Evolutionary conservation across 2,113 vertebrate species (phyloP).

Genomic region (Phylloscopus trochilus): DNA sequence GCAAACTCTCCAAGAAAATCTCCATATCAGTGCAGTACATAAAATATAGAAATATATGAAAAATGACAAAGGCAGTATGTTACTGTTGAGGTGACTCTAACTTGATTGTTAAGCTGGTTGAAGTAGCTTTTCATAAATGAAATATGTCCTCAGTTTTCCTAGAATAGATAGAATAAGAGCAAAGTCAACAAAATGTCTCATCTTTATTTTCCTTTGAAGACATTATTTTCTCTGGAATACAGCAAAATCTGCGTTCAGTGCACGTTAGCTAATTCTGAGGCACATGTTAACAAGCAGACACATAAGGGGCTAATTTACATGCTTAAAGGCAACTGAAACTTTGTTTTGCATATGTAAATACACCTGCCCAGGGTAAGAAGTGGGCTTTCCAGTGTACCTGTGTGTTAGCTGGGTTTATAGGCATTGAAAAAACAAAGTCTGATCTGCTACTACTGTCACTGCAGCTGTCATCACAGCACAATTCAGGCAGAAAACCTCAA

Average conservation of each 20-base stretch:
- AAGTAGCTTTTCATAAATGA: conserved; percentile 59
- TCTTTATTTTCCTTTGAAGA: conserved; percentile 39
- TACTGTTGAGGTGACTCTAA: conserved; percentile 33
- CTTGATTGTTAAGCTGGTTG: conserved; percentile 41
- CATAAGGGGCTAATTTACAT: not conserved
- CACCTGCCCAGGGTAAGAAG: not conserved
- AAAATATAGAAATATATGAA: conserved; percentile 46
- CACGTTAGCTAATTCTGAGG: not conserved
- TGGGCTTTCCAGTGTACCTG: not conserved
- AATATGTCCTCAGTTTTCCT: conserved; percentile 38
- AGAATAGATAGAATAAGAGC: conserved; percentile 6
- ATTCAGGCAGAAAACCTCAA: conserved; percentile 46
- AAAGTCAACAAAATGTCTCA: conserved; percentile 25
- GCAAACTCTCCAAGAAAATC: conserved; percentile 28
- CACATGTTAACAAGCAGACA: not conserved
- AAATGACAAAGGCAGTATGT: conserved; percentile 41
- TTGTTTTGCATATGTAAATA: conserved; percentile 19
- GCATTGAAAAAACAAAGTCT: not conserved
- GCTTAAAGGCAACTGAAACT: not conserved
- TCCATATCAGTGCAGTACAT: not conserved
- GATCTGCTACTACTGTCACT: not conserved
- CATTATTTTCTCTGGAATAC: not conserved
- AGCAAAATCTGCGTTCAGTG: not conserved
- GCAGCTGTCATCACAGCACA: conserved; percentile 12
- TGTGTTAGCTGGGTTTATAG: not conserved